Percentiles rank a stretch among this genome's conserved stretches.
phyloP scores from a whole-genome alignment of 2,888 invertebrate genomes.

The Drosophila paracracens region DNA sequence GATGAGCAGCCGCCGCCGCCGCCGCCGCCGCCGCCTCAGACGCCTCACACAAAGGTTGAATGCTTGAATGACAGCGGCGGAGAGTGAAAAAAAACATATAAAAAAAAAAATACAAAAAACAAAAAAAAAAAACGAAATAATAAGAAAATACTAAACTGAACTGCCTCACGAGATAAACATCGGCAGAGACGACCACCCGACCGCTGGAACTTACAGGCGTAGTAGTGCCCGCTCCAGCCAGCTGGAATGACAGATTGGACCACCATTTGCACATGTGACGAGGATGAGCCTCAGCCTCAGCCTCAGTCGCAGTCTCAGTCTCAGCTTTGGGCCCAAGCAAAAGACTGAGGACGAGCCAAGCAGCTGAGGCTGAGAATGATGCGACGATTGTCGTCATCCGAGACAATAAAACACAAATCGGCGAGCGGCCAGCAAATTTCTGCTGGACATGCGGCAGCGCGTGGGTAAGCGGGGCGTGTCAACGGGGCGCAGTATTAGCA shows the following conservation, averaged over 20 bases:
- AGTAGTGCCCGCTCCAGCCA: constrained; percentile 35
- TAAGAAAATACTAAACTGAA: constrained; percentile 48
- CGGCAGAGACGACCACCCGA: constrained; percentile 64
- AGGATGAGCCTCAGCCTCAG: constrained; percentile 28
- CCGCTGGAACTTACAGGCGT: constrained; percentile 35
- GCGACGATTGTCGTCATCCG: constrained; percentile 33
- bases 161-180: constrained; percentile 62
- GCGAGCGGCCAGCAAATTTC: constrained; percentile 7
- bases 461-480: neutral
- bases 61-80: constrained; percentile 65
- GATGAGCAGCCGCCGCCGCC: constrained; percentile 34
- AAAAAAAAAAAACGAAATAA: constrained; percentile 15
- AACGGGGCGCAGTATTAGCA: neutral
- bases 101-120: constrained; percentile 8
- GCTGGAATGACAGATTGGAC: constrained; percentile 66
- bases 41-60: constrained; percentile 65
- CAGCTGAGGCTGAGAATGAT: constrained; percentile 18
- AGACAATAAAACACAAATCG: constrained; percentile 58
- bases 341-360: constrained; percentile 4
- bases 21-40: constrained; percentile 13
- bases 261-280: constrained; percentile 64
- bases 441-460: constrained; percentile 1
- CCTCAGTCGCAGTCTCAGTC: neutral
- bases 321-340: neutral
- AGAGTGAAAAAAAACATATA: constrained; percentile 16